phyloP scores from a whole-genome alignment of 2,797 vertebrate species.

The Oophaga sylvatica region DNA sequence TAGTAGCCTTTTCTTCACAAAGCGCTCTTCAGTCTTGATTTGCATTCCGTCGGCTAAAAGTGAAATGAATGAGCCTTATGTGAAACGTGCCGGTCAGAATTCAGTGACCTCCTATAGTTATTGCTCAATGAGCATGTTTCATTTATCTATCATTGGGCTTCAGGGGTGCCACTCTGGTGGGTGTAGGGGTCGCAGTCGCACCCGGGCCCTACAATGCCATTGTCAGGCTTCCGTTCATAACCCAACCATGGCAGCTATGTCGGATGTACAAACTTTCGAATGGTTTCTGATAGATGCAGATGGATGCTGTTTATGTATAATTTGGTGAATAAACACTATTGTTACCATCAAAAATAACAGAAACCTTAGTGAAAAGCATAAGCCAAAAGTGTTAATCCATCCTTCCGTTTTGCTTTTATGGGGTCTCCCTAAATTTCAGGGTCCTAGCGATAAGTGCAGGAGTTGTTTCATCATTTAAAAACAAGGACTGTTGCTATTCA shows the following conservation, averaged over 20 bases:
- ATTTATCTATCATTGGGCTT: not conserved
- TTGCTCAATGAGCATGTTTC: not conserved
- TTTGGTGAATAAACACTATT: not conserved
- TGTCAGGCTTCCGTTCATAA: not conserved
- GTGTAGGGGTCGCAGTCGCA: too few relatives aligned
- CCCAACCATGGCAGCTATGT: not conserved
- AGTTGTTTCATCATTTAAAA: too few relatives aligned
- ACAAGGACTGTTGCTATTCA: too few relatives aligned
- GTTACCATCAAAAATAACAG: not conserved
- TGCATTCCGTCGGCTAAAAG: conserved; percentile 17
- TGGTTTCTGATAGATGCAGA: not conserved
- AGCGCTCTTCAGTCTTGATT: conserved; percentile 19
- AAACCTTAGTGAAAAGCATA: too few relatives aligned
- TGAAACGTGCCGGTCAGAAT: conserved; percentile 13
- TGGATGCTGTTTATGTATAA: not conserved
- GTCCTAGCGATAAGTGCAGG: too few relatives aligned
- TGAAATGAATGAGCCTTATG: conserved; percentile 15
- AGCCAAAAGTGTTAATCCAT: too few relatives aligned
- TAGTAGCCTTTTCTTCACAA: conserved; percentile 19
- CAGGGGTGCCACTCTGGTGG: too few relatives aligned
- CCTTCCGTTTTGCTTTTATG: too few relatives aligned
- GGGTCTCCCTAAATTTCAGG: too few relatives aligned
- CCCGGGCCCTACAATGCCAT: too few relatives aligned
- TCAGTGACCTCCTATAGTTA: not conserved
- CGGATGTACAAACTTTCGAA: not conserved